Conservation (phyloP, 1,140 invertebrate genomes). For the Pogonomyrmex barbatus region DNA sequence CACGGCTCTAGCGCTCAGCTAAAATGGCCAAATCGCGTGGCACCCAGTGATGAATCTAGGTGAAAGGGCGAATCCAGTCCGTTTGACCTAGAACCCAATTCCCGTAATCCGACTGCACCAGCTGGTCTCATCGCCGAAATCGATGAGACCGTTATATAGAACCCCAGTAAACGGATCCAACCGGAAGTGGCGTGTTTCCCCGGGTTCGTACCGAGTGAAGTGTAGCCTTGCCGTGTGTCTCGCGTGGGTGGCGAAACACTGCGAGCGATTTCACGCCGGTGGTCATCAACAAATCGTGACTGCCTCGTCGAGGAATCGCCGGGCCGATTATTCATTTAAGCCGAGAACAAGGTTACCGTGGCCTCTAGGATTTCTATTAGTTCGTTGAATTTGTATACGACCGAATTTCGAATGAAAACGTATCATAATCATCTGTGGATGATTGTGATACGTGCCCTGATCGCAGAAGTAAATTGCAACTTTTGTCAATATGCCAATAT, state of each 20-base stretch:
- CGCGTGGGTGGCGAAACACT: background rate
- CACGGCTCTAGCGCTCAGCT: background rate
- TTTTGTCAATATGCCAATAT: background rate
- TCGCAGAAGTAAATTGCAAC: background rate
- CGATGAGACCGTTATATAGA: constrained; percentile 64
- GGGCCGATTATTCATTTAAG: constrained; percentile 29
- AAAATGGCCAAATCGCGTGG: constrained; percentile 49
- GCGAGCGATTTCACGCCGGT: constrained; percentile 32
- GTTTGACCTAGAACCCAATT: constrained; percentile 63
- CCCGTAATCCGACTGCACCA: constrained; percentile 52
- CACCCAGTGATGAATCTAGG: constrained; percentile 38
- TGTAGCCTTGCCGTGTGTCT: constrained; percentile 17
- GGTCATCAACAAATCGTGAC: constrained; percentile 37
- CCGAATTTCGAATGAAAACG: background rate
- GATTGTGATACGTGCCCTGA: constrained; percentile 20
- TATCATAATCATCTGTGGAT: background rate
- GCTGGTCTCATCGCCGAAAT: constrained; percentile 52
- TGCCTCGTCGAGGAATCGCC: background rate
- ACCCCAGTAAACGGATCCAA: constrained; percentile 25
- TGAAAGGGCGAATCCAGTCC: constrained; percentile 23
- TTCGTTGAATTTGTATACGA: constrained; percentile 16
- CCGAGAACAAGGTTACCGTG: constrained; percentile 24
- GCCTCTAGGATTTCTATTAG: background rate
- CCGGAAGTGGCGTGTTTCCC: constrained; percentile 32
- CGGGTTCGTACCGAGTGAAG: background rate